Conservation (phyloP, 2,888 invertebrate species). For the Rapana venosa region DNA sequence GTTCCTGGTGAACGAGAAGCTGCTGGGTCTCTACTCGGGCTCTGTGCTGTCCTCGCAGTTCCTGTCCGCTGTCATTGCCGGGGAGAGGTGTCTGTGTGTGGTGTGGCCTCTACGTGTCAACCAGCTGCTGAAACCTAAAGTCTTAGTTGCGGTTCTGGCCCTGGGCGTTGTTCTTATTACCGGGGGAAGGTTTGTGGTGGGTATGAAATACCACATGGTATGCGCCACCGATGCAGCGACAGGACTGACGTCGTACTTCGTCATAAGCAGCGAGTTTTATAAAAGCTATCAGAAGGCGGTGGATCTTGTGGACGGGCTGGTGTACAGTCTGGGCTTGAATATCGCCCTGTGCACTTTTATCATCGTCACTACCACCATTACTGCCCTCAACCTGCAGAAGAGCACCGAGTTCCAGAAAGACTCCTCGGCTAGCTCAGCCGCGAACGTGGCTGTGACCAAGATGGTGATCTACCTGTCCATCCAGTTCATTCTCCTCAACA, state of each 20-base stretch:
- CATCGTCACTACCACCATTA: neutral
- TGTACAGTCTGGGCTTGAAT: neutral
- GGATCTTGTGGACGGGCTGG: neutral
- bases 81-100: neutral
- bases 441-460: neutral
- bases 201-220: neutral
- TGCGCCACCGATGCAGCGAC: neutral
- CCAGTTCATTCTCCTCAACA: conserved; percentile 7
- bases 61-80: neutral
- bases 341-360: neutral
- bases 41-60: neutral
- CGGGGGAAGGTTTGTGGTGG: neutral
- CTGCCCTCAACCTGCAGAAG: neutral
- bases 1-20: neutral
- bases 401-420: neutral
- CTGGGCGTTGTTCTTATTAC: neutral
- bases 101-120: neutral
- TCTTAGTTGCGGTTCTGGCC: neutral
- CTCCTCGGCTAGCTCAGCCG: neutral
- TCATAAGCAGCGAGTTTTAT: neutral
- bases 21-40: neutral
- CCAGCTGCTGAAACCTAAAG: neutral
- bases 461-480: conserved; percentile 20
- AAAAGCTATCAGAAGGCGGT: neutral
- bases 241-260: neutral